These are phyloP conservation scores for Phyllopteryx taeniolatus DNA, from an alignment of 2,113 vertebrate species.

Conservation along the genomic window DNA sequence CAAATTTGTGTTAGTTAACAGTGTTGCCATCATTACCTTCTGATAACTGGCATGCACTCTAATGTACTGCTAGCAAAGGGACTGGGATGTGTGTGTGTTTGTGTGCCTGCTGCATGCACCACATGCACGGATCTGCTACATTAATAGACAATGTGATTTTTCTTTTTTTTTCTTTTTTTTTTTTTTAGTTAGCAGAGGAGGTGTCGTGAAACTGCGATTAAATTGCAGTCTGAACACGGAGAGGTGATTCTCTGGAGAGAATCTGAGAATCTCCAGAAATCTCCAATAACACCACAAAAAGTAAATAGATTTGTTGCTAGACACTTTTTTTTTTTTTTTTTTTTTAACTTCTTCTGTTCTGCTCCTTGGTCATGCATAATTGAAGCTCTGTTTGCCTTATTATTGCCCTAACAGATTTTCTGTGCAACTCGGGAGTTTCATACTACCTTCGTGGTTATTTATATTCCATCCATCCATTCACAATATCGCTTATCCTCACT, in stretches of 20 bases:
- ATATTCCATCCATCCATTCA: no score
- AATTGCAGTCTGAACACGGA: no score
- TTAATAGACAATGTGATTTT: neutral
- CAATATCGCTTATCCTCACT: no score
- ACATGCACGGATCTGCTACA: neutral
- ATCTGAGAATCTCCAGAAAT: no score
- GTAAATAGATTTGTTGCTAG: neutral
- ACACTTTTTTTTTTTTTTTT: neutral
- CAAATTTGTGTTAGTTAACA: no score
- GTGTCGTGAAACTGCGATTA: no score
- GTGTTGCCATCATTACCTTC: no score
- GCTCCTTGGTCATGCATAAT: neutral
- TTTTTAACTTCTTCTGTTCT: neutral
- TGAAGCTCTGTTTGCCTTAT: neutral
- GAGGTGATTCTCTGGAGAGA: no score
- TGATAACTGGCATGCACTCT: neutral
- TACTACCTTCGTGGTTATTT: neutral
- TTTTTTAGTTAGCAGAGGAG: no score
- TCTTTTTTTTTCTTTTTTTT: no score
- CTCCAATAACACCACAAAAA: no score
- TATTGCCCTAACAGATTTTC: neutral
- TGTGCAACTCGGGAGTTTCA: neutral
- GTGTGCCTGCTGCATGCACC: neutral
- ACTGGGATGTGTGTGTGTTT: neutral
- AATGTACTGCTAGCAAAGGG: no score